Evolutionary conservation across 1,140 invertebrate genomes (phyloP), one percentile per base, ranked within the genome.

Genomic region (Andricus grossulariae): DNA sequence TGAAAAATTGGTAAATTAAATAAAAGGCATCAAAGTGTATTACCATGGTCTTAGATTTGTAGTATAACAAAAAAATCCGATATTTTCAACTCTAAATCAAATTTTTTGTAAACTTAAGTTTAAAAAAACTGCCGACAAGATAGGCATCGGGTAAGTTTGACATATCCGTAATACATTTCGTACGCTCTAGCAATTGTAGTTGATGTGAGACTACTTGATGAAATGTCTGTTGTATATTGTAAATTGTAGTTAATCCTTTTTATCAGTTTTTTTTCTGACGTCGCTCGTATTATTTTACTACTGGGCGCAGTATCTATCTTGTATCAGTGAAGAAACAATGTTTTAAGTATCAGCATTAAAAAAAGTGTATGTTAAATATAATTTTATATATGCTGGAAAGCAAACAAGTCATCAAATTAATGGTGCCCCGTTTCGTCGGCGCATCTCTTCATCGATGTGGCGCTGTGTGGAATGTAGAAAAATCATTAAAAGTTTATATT

Each of bases 401-500:
- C 10, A 60, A 32, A 66, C 25, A 16, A 66, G 57, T 21, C 57
- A 39, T 66, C 57, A 66, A 8, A 60, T 11, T 25, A 13, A 57
- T 60, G 57, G 39, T 66, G 57, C 39, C 57, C 32, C 16, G 25
- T 66, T 66, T 15, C 13, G 39, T 60, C 25, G 11, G 57, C 57
- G 57, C 57, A 25, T 21, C 32, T 66, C 21, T 15, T 21, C 54
- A 55, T 60, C 15, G 39, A 66, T 66, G 60, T 66, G 39, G 60
- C 15, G 60, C 25, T 66, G 15, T 39, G 60, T 66, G 60, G 60
- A 66, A 39, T 66, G 60, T 66, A 66, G 16, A 39, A 66, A 66
- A 66, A 66, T n/a, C 60, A 66, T 66, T 66, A 66, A 66, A 66
- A 66, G 39, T 66, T 66, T 66, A 66, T 66, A 66, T 66, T 66